These are phyloP conservation scores for Nyctalus aviator DNA, from an alignment of 2,797 vertebrate species.

Conservation along the genomic window DNA sequence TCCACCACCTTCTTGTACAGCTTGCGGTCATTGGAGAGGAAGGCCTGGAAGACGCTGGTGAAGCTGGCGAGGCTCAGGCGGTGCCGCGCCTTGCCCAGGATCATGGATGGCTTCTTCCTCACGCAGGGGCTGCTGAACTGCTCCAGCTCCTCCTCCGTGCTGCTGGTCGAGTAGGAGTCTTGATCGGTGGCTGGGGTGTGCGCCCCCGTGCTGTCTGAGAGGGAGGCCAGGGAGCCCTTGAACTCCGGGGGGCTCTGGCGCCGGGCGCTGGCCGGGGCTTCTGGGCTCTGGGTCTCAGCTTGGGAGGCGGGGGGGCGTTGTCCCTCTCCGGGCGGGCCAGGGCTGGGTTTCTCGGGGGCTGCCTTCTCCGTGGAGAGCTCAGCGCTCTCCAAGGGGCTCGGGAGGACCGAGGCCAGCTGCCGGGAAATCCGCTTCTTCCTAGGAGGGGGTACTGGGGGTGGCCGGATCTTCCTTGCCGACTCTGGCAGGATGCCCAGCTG, in stretches of 20 bases:
- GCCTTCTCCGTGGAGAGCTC: not conserved
- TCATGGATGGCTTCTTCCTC: conserved; percentile 91
- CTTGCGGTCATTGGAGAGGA: conserved; percentile 94
- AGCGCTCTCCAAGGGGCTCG: not conserved
- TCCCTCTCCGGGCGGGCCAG: not conserved
- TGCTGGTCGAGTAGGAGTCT: conserved; percentile 96
- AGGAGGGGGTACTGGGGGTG: conserved; percentile 92
- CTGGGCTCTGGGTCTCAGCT: conserved; percentile 37
- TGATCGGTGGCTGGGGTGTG: conserved; percentile 85
- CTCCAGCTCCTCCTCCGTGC: conserved; percentile 95
- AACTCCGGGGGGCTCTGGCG: conserved; percentile 76
- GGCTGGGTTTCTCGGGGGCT: rapidly evolving
- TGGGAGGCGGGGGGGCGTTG: not conserved
- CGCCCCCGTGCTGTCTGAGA: conserved; percentile 84
- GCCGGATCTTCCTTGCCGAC: conserved; percentile 64
- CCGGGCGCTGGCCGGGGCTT: not conserved
- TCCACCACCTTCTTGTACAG: conserved; percentile 95
- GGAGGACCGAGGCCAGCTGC: conserved; percentile 22
- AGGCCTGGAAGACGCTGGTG: conserved; percentile 92
- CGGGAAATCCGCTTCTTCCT: conserved; percentile 90
- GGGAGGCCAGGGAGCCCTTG: conserved; percentile 88
- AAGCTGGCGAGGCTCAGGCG: conserved; percentile 92
- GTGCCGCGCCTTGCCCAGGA: conserved; percentile 93
- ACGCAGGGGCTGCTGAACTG: conserved; percentile 76
- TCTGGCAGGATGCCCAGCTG: conserved; percentile 35